Conservation (phyloP, 2,888 invertebrate genomes). For the Trichogramma evanescens region DNA sequence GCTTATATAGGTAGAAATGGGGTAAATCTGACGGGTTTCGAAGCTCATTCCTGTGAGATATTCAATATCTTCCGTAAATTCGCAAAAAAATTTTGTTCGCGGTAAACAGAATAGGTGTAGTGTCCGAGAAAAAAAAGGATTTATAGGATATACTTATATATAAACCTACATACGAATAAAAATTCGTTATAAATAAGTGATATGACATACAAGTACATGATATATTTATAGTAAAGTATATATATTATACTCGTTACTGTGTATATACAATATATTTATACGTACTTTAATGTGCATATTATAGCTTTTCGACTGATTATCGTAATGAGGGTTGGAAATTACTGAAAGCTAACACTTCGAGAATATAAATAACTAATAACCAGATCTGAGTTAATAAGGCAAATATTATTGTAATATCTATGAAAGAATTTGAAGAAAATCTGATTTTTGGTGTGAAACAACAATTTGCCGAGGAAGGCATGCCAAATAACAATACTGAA, state of each 20-base stretch:
- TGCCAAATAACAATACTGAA: neutral
- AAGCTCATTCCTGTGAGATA: no score
- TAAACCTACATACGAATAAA: constrained; percentile 20
- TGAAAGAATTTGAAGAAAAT: no score
- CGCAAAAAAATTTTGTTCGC: neutral
- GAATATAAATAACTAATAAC: neutral
- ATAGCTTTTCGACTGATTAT: constrained; percentile 46
- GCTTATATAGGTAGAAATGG: no score
- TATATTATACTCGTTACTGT: constrained; percentile 32
- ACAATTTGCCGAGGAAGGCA: no score
- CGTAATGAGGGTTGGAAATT: constrained; percentile 30
- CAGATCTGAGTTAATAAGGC: no score
- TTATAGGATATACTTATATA: neutral
- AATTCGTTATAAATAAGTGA: constrained; percentile 23
- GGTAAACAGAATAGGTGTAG: neutral
- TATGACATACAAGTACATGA: constrained; percentile 24
- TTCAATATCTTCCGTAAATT: no score
- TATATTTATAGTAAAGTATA: constrained; percentile 23
- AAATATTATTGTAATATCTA: no score
- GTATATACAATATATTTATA: constrained; percentile 35
- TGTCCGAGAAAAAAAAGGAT: constrained; percentile 2
- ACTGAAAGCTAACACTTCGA: neutral
- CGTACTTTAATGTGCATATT: constrained; percentile 33
- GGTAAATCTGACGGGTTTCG: no score
- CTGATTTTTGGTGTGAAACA: no score